Evolutionary conservation across 2,797 vertebrate species (phyloP).

Genomic region (Ibycter americanus): DNA sequence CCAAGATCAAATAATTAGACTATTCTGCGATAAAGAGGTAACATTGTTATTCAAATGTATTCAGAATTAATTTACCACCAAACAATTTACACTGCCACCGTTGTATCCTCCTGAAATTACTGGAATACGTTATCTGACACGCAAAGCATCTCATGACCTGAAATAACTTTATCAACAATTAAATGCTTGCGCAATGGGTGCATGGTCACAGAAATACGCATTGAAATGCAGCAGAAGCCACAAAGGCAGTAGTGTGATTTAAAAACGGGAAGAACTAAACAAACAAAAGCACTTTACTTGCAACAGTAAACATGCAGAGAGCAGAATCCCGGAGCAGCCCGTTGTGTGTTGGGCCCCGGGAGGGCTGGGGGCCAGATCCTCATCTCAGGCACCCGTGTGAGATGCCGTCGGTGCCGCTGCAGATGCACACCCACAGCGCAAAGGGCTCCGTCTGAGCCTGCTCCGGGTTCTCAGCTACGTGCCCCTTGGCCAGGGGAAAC

Average conservation of each 20-base stretch:
- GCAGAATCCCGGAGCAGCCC: not conserved
- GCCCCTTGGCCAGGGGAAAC: not conserved
- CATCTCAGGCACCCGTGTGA: not conserved
- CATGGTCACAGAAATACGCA: not conserved
- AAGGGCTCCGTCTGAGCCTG: not conserved
- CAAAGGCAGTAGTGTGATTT: not conserved
- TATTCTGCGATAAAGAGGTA: conserved; percentile 46
- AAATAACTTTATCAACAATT: conserved; percentile 14
- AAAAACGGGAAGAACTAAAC: not conserved
- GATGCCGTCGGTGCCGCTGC: rapidly evolving
- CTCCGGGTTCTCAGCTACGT: rapidly evolving
- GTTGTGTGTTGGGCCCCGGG: rapidly evolving
- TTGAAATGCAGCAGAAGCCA: not conserved
- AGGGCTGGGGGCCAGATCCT: not conserved
- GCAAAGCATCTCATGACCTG: not conserved
- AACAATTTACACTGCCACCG: not conserved
- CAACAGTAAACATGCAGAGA: not conserved
- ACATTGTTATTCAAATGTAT: conserved; percentile 60
- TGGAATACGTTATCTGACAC: conserved; percentile 50
- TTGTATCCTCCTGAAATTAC: not conserved
- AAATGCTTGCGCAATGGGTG: not conserved
- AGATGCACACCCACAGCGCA: rapidly evolving
- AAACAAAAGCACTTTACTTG: too few relatives aligned
- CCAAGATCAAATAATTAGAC: conserved; percentile 61
- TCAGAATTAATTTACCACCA: conserved; percentile 50